phyloP scores from a whole-genome alignment of 2,888 invertebrate species.

The Heliconius aoede region DNA sequence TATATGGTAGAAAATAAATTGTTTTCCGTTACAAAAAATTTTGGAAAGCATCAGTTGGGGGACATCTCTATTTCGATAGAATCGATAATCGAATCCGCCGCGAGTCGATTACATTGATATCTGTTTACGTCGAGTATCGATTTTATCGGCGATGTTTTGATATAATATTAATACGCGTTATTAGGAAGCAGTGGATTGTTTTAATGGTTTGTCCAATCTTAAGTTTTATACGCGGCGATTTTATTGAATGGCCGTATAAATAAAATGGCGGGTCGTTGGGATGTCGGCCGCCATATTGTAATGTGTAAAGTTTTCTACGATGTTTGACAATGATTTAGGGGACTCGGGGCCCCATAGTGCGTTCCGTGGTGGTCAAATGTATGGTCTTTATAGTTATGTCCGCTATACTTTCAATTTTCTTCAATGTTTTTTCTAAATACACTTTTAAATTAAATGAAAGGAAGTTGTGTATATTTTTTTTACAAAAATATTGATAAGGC shows the following conservation, averaged over 20 bases:
- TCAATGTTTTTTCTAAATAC: not conserved
- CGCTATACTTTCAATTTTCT: conserved; percentile 39
- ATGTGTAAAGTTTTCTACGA: conserved; percentile 67
- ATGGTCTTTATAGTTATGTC: conserved; percentile 51
- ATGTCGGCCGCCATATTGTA: conserved; percentile 55
- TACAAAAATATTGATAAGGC: not conserved
- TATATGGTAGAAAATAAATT: conserved; percentile 48
- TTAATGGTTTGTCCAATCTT: conserved; percentile 70
- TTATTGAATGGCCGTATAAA: conserved; percentile 80
- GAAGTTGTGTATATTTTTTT: not conserved
- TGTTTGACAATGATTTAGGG: conserved; percentile 58
- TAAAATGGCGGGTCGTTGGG: conserved; percentile 57
- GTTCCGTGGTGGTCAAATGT: conserved; percentile 57
- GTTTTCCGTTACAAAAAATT: conserved; percentile 49
- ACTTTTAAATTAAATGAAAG: not conserved
- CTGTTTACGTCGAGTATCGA: conserved; percentile 2
- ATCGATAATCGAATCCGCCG: conserved; percentile 6
- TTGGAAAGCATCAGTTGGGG: conserved; percentile 33
- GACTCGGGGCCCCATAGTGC: conserved; percentile 54
- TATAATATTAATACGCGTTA: conserved; percentile 51
- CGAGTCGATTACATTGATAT: not conserved
- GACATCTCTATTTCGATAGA: conserved; percentile 21
- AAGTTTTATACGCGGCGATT: conserved; percentile 79
- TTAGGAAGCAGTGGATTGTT: conserved; percentile 62
- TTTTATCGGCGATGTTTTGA: conserved; percentile 35